Percentiles rank a stretch among this genome's conserved stretches.
Evolutionary conservation across 2,888 invertebrate species (phyloP).

Genomic region (Drosophila mimetica): DNA sequence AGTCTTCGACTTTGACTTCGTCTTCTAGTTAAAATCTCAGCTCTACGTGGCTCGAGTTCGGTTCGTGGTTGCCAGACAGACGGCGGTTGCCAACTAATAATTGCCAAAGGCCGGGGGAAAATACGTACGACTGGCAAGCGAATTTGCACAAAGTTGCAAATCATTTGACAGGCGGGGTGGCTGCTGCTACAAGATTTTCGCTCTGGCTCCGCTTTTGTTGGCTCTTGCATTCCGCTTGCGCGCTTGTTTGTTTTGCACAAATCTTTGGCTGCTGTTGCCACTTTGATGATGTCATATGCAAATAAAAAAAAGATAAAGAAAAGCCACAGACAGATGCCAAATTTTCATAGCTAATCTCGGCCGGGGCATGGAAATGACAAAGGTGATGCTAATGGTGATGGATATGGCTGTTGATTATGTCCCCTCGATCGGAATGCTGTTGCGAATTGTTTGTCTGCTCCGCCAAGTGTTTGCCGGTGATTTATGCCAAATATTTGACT

Average conservation of each 20-base stretch:
- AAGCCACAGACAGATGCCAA: slow-evolving; percentile 28
- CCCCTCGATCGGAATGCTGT: slow-evolving; percentile 35
- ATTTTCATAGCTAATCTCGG: slow-evolving; percentile 53
- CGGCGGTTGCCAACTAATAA: slow-evolving; percentile 72
- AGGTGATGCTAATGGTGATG: slow-evolving; percentile 64
- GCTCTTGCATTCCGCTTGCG: slow-evolving; percentile 44
- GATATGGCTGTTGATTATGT: slow-evolving; percentile 40
- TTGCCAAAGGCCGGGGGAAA: slow-evolving; percentile 46
- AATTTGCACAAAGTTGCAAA: slow-evolving; percentile 76
- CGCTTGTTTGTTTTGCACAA: slow-evolving; percentile 61
- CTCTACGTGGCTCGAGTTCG: slow-evolving; percentile 38
- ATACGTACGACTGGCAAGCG: slow-evolving; percentile 49
- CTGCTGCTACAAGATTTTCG: slow-evolving; percentile 37
- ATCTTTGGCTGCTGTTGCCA: slow-evolving; percentile 46
- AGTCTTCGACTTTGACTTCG: not conserved
- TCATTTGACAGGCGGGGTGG: slow-evolving; percentile 64
- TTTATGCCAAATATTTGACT: slow-evolving; percentile 39
- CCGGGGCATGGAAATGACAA: slow-evolving; percentile 72
- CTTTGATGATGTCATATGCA: slow-evolving; percentile 75
- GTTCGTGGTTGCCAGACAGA: slow-evolving; percentile 45
- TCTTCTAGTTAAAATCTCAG: slow-evolving; percentile 25
- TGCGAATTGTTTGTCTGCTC: slow-evolving; percentile 21
- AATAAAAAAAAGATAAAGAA: slow-evolving; percentile 41
- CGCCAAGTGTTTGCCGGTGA: slow-evolving; percentile 14
- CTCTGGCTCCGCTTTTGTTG: slow-evolving; percentile 42